Evolutionary conservation across 2,888 invertebrate genomes (phyloP).

Genomic region (Scaptomyza cyrtandrae): DNA sequence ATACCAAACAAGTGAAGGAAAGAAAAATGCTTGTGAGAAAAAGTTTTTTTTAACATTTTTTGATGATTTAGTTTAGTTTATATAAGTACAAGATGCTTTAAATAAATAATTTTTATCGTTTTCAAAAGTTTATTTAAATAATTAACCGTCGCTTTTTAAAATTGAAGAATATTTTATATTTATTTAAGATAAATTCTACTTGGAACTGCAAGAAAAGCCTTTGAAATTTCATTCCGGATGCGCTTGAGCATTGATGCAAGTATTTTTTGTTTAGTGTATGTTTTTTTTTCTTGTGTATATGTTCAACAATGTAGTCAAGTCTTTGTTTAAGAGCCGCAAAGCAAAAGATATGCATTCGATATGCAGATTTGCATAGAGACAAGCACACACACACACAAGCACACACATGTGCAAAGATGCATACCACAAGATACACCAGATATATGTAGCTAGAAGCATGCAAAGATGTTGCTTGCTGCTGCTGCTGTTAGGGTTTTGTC

Average conservation of each 20-base stretch:
- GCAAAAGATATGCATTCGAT: constrained; percentile 70
- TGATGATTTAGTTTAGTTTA: not conserved
- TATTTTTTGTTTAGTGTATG: too few species aligned
- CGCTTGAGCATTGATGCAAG: not conserved
- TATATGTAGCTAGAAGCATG: constrained; percentile 13
- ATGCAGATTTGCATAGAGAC: constrained; percentile 67
- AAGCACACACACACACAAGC: constrained; percentile 13
- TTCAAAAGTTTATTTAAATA: too few species aligned
- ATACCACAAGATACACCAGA: constrained; percentile 20
- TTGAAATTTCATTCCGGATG: not conserved
- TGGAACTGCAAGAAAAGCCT: not conserved
- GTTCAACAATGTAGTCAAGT: constrained; percentile 14
- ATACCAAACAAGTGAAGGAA: too few species aligned
- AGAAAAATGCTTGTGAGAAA: too few species aligned
- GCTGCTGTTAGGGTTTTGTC: not conserved
- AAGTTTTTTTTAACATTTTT: not conserved
- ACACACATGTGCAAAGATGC: constrained; percentile 34
- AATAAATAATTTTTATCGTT: too few species aligned
- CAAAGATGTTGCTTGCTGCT: constrained; percentile 38
- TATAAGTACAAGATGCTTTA: too few species aligned
- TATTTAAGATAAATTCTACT: too few species aligned
- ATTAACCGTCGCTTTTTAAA: too few species aligned
- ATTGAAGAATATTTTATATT: too few species aligned
- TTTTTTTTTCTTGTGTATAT: constrained; percentile 12
- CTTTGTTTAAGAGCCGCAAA: constrained; percentile 39